Percentiles rank a stretch among this genome's conserved stretches.
phyloP scores from a whole-genome alignment of 2,113 vertebrate species.

The Maccullochella peelii region DNA sequence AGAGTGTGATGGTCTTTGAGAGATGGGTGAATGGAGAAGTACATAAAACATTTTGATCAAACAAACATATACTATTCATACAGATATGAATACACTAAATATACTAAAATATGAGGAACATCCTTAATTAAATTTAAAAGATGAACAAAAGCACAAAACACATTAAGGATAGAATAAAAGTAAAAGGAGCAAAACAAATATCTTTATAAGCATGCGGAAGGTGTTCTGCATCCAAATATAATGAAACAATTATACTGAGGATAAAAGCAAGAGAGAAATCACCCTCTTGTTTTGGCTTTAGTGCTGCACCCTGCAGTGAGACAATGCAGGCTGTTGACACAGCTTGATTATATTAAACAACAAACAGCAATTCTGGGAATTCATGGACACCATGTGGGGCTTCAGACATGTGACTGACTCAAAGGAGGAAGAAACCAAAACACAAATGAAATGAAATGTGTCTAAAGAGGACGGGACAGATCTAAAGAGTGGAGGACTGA shows the following conservation, averaged over 20 bases:
- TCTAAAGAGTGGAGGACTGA: not conserved
- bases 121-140: not conserved
- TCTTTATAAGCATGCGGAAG: not conserved
- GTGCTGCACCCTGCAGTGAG: constrained; percentile 26
- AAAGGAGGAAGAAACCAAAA: not conserved
- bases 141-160: not conserved
- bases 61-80: no score
- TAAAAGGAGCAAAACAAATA: not conserved
- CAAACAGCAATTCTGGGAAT: constrained; percentile 47
- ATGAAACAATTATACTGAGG: not conserved
- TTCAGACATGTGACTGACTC: not conserved
- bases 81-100: not conserved
- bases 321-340: constrained; percentile 61
- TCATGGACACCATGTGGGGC: not conserved
- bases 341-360: constrained; percentile 65
- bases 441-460: constrained; percentile 4
- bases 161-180: not conserved
- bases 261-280: not conserved
- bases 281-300: not conserved
- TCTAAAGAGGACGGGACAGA: not conserved
- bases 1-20: not conserved
- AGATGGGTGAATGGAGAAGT: not conserved
- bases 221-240: not conserved
- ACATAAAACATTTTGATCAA: not conserved
- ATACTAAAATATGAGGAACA: not conserved